A percentile compares a stretch with the other conserved stretches of the same genome.
These are phyloP conservation scores for Pocillopora grandis DNA, from an alignment of 92 coral and sea anemone genomes.

Conservation along the genomic window DNA sequence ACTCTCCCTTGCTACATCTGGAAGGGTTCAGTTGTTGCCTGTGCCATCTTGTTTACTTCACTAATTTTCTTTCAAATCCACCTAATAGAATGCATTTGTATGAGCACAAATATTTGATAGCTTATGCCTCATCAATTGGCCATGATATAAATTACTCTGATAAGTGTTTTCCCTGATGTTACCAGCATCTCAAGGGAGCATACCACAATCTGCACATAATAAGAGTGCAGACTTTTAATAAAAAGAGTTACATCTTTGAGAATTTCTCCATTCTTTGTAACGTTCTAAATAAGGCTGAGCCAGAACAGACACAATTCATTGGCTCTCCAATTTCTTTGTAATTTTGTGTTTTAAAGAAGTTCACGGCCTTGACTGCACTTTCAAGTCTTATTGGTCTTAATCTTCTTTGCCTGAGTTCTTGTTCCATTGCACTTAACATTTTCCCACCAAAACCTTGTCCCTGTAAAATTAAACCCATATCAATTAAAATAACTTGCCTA, in stretches of 20 bases:
- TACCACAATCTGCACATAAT: no score
- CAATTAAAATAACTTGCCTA: neutral
- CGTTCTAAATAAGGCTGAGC: constrained; percentile 74
- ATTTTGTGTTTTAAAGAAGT: constrained; percentile 76
- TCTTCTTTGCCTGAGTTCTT: constrained; percentile 50
- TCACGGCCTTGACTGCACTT: constrained; percentile 83
- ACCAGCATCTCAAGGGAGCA: no score
- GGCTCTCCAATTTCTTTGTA: constrained; percentile 76
- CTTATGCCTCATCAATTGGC: no score
- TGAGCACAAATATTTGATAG: no score
- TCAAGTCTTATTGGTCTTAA: constrained; percentile 81
- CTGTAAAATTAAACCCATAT: constrained; percentile 39
- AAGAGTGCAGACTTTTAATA: no score
- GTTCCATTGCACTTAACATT: constrained; percentile 70
- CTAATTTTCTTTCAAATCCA: no score
- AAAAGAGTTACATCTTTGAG: neutral
- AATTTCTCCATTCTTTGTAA: constrained; percentile 91
- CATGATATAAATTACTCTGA: no score
- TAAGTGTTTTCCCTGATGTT: no score
- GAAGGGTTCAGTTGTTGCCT: no score
- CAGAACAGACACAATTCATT: constrained; percentile 68
- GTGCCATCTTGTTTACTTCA: no score
- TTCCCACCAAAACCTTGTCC: constrained; percentile 77
- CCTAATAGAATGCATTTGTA: no score
- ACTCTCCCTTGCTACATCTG: no score